Evolutionary conservation across 1,140 invertebrate species (phyloP), one percentile per base, ranked within the genome.

Genomic region (Spodoptera frugiperda): DNA sequence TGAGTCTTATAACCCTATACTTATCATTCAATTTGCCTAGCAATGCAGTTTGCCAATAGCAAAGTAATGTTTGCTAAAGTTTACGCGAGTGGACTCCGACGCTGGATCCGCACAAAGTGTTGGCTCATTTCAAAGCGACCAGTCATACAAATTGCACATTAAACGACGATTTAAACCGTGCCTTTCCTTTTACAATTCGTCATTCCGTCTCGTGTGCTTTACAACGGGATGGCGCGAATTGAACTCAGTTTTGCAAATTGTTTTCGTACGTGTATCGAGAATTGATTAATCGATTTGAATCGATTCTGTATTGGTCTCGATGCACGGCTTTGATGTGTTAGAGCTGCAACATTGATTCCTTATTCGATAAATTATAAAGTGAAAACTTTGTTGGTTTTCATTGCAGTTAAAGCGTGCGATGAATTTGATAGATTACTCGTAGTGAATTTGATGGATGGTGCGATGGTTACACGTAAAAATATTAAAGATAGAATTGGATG

Each of bases 131-230:
- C 79, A 80, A 83, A 73, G 83, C 80, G 77, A 81, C 81, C 75
- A 82, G 82, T 85, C 88, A 91, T 91, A 91, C 89, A 88, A 91
- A 91, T 89, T 73, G 81, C 85, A 80, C 68, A 78, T 87, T 89
- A 87, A 87, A 84, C 77, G 74, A 65, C 75, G 54, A 71, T 87
- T 84, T 87, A 82, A 87, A 83, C 72, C 82, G 74, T 80, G 78
- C 84, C 84, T 87, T 91, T 91, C 88, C 89, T 89, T 89, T 89
- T 89, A 84, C 85, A 84, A 91, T 91, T 87, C 85, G 86, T 89
- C 87, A 91, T 91, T 89, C 85, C 82, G 80, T 77, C 70, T 73
- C 75, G 80, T 80, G 74, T 85, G 81, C 82, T 87, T 87, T 83
- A 86, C 84, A 87, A 85, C 86, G 87, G 89, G 87, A 89, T 88